Evolutionary conservation across 92 coral and sea anemone species (phyloP), one percentile per base, ranked within the genome.

Genomic region (Nematostella vectensis): DNA sequence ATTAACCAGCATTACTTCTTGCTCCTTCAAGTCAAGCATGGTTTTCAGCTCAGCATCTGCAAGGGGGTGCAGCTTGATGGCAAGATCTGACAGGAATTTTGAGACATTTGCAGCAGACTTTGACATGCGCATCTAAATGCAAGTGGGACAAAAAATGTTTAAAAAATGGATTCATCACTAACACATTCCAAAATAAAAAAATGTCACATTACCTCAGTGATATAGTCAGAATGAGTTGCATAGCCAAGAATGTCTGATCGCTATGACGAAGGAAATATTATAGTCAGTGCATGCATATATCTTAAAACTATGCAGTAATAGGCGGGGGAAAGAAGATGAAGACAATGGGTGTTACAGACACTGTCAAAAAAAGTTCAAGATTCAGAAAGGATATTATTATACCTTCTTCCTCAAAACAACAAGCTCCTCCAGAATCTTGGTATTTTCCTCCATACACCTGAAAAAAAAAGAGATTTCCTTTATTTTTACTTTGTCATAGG

Each of bases 81-180:
- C 48, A 45, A 89, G 54, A 54, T 81, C 97, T 1, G 89, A 65
- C 20, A 89, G 72, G 63, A 89, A 89, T 52, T 73, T 79, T 27
- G 97, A 83, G 29, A 89, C 97, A 40, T 76, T 79, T 56, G 62
- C 85, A 18, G 89, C 61, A 13, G 81, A 85, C 20, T 88, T 80
- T 25, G 97, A 76, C 97, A 89, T 89, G 54, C 97, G 74, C 82
- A 89, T 71, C 97, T 89, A 40, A 42, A n/a, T n/a, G n/a, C n/a
- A n/a, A 47, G 57, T n/a, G 19, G 27, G 27, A 30, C 4, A 50
- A 10, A 13, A 26, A n/a, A 51, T 22, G 11, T 19, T n/a, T 9
- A 50, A 31, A 38, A 28, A 25, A 31, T 11, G 33, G 2, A 10
- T 15, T 33, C 15, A 33, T 33, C 8, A 33, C 6, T 6, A 15